Evolutionary conservation across 2,797 vertebrate genomes (phyloP), one percentile per base, ranked within the genome.

Genomic region (Silurus aristotelis): DNA sequence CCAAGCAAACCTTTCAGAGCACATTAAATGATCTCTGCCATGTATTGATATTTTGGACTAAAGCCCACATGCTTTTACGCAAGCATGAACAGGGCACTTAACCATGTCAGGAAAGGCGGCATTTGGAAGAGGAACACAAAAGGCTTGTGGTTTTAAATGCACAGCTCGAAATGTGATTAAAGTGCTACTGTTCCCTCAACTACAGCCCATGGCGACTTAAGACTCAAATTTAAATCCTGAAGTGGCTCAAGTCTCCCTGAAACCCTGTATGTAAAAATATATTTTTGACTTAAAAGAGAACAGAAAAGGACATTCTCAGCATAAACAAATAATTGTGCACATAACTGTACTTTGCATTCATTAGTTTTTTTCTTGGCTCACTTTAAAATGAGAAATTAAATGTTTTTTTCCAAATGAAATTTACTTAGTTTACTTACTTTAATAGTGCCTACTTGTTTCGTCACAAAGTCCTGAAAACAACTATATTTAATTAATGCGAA

Each of bases 161-260:
- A 68, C 80, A 80, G 38, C 63, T 82, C 85, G 83, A 85, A 87
- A 85, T 88, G 84, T 88, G 70, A 88, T 85, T 85, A 31, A 82
- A 83, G 76, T 78, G 83, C 78, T 89, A 80, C 84, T 71, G 67
- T 88, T 85, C 81, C 66, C 31, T 56, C 17, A 68, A 55, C 43
- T 66, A 67, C 9, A 52, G 14, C 61, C 46, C 43, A 80, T 2
- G 12, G 60, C 25, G 48, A 75, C 38, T 55, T 73, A n/a, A 73
- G 46, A 22, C 43, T 72, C 27, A 25, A 31, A 79, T 43, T 79
- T 43, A n/a, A 63, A 63, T 63, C 38, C 76, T 46, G 19, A 15
- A 25, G 10, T 14, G 22, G n/a, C 31, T 61, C 19, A 78, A 38
- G 20, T 31, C 10, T 22, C 27, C 6, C 2, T 60, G 27, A 38